phyloP scores from a whole-genome alignment of 2,797 vertebrate genomes.

The Phalloptychus januarius region DNA sequence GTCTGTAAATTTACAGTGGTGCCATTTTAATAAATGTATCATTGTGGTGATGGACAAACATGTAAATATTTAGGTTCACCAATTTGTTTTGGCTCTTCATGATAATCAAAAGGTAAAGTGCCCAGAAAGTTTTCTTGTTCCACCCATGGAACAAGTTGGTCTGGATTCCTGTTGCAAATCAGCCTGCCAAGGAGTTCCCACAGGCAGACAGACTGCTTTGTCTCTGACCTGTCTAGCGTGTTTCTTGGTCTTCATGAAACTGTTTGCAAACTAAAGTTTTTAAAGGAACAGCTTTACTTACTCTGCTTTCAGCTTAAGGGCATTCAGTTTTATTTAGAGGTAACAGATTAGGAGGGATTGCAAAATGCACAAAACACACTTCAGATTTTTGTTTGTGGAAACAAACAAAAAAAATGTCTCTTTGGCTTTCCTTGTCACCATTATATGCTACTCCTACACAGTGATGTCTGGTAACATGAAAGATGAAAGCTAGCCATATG shows the following conservation, averaged over 20 bases:
- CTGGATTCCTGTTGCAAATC: not conserved
- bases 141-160: not conserved
- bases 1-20: not conserved
- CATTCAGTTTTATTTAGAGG: not conserved
- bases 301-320: not conserved
- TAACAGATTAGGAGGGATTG: not conserved
- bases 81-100: not conserved
- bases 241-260: not conserved
- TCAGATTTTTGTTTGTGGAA: not conserved
- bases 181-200: not conserved
- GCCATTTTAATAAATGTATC: not conserved
- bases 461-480: not conserved
- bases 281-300: not conserved
- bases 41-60: not conserved
- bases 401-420: not conserved
- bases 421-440: not conserved
- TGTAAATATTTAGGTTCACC: not conserved
- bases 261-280: not conserved
- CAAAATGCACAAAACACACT: not conserved
- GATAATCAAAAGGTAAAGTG: not conserved
- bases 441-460: no score
- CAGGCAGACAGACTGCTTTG: not conserved
- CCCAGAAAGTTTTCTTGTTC: not conserved
- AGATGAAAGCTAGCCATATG: not conserved
- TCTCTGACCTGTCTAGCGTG: not conserved